Base-by-base conservation (phyloP, 2,888 invertebrate species). In the Isoperla grammatica region DNA sequence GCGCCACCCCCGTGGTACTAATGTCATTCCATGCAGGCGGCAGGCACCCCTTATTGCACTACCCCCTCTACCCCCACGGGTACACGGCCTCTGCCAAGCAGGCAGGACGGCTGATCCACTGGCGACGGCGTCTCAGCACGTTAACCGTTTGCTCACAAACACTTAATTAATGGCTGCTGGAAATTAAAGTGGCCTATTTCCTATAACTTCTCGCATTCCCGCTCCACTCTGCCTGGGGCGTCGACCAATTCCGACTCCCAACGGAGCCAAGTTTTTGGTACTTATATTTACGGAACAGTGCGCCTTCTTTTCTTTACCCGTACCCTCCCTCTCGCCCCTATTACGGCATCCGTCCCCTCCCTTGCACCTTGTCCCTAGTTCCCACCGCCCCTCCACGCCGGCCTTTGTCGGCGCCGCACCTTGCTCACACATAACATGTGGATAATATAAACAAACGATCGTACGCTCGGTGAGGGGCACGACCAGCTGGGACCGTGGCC, bases 371-470 rank as follows among this genome's bases (percentile, higher is more conserved):
- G 54, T 54, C 40, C 46, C 57, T 29, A 29, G 61, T 53, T 54
- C 60, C 46, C 57, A 65, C 64, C 66, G 65, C 64, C 69, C 67
- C 65, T 65, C 64, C 66, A 61, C 63, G 66, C 67, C 59, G 68
- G 68, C 68, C 60, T 62, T 62, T 60, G 61, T 59, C 63, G 61
- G 56, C 60, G 53, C 61, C 59, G 69, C 69, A 73, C 74, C 74
- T 74, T 73, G 74, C 74, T 73, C 65, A 63, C 65, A 64, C 65
- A 64, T 64, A 65, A 63, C 75, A 75, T 75, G 75, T 76, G 76
- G 74, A 74, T 72, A 73, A 75, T 73, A 76, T 76, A 76, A 76
- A 77, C 76, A 77, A 77, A 77, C 74, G 74, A 72, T 74, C 72
- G 72, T 73, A 73, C 72, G 73, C 73, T 73, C 73, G 71, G 71